Evolutionary conservation across 2,113 vertebrate genomes (phyloP), one percentile per base, ranked within the genome.

Genomic region (Tricholaema leucomelas): DNA sequence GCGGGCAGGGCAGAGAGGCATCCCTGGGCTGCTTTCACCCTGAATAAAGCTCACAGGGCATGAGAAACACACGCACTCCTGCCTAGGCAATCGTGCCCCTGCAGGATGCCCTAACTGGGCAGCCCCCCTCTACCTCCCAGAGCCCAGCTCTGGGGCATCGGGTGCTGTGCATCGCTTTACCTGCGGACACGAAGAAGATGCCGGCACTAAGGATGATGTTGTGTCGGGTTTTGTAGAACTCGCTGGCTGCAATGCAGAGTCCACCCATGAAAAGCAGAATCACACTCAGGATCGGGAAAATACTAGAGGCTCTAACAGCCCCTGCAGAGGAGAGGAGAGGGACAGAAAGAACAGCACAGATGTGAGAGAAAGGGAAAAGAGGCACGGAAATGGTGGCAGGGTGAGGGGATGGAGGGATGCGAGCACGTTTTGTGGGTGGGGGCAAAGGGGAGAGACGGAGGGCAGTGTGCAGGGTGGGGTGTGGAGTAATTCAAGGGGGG

Each of bases 181-280:
- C 97, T 98, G 98, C 98, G 54, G 97, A 98, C 94, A 98, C 97
- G 52, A 97, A 98, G 95, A 97, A 98, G 96, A 98, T 97, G 96
- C 97, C 97, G 5, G 96, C 97, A 93, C 97, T 99, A 97, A 99
- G 98, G 98, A 99, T 99, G 98, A 99, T 99, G 98, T 99, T 99
- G 98, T 99, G 99, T 95, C 99, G 99, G 65, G 99, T 98, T 98
- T 99, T 99, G 98, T 99, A 99, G 98, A 99, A 99, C 98, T 99
- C 99, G 71, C 99, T 99, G 97, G 99, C 99, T 87, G 99, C 99
- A 90, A 99, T 99, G 97, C 99, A 99, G 96, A 99, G 98, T 63
- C 99, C 99, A 81, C 98, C 99, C 99, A 99, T 99, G 98, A 99
- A 99, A 92, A 99, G 99, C 97, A 99, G 98, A 97, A 99, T 99